phyloP scores from a whole-genome alignment of 23 tunicate species.

The Styela clava region DNA sequence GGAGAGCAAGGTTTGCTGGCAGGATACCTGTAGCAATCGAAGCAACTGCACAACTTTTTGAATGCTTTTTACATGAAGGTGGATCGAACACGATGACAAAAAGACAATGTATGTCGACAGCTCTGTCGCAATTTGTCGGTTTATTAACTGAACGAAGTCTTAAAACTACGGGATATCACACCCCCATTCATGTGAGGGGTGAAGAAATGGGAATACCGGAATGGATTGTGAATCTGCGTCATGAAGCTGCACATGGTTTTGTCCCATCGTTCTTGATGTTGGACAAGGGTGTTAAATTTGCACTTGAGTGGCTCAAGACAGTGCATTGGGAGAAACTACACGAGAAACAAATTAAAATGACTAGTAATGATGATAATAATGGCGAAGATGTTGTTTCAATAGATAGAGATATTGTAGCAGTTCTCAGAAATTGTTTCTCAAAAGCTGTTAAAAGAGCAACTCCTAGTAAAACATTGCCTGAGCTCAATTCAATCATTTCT shows the following conservation, averaged over 20 bases:
- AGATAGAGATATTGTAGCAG: neutral
- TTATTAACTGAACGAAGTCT: slow-evolving; percentile 46
- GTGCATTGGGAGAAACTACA: slow-evolving; percentile 45
- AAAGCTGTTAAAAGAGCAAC: neutral
- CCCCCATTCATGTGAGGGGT: slow-evolving; percentile 41
- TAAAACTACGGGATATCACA: neutral
- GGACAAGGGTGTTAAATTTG: slow-evolving; percentile 48
- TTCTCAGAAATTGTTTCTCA: neutral
- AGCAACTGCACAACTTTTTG: slow-evolving; percentile 48
- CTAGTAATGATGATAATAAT: neutral
- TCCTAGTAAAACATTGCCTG: neutral
- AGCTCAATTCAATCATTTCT: neutral
- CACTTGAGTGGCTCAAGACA: slow-evolving; percentile 44
- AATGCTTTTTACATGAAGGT: slow-evolving; percentile 18
- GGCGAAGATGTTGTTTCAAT: neutral
- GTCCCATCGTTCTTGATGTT: slow-evolving; percentile 31
- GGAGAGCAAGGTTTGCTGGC: slow-evolving; percentile 43
- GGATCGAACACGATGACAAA: neutral
- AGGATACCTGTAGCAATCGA: slow-evolving; percentile 73
- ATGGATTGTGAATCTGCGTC: slow-evolving; percentile 56
- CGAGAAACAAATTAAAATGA: neutral
- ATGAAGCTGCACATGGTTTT: slow-evolving; percentile 50
- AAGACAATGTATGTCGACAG: slow-evolving; percentile 35
- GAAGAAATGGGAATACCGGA: slow-evolving; percentile 69
- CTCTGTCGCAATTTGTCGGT: slow-evolving; percentile 61